Conservation (phyloP, 1,140 invertebrate genomes). For the Euschistus heros region DNA sequence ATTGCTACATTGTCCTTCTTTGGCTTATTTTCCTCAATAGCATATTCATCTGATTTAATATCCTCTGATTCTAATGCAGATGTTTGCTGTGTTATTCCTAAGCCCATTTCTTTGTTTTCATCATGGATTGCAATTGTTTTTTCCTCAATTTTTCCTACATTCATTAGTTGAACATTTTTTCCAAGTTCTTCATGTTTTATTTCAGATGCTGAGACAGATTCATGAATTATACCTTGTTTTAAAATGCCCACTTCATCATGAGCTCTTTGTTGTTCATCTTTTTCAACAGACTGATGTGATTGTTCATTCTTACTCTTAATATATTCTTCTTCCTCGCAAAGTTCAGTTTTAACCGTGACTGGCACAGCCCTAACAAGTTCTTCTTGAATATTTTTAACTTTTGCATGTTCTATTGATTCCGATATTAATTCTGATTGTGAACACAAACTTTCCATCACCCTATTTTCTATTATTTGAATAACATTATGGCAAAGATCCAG, state of each 20-base stretch:
- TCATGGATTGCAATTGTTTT: too few relatives aligned
- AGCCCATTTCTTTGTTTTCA: too few relatives aligned
- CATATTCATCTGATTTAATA: neutral
- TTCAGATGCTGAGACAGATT: neutral
- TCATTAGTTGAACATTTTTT: neutral
- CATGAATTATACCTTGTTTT: neutral
- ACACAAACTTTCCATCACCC: conserved; percentile 3
- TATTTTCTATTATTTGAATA: conserved; percentile 17
- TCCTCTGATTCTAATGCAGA: neutral
- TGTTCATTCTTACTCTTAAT: neutral
- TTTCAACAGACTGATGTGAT: neutral
- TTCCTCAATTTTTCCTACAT: neutral
- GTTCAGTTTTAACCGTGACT: neutral
- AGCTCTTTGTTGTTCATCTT: neutral
- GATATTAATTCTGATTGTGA: conserved; percentile 22
- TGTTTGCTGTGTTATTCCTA: neutral
- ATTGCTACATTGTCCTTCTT: neutral
- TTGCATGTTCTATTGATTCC: conserved; percentile 26
- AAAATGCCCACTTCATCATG: neutral
- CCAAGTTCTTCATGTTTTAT: too few relatives aligned
- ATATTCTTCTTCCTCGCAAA: neutral
- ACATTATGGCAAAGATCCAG: conserved; percentile 23
- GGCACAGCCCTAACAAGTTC: neutral
- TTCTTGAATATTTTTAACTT: conserved; percentile 13
- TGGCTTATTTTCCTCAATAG: neutral